These are phyloP conservation scores for Luscinia megarhynchos DNA, from an alignment of 2,797 vertebrate species.

Conservation along the genomic window DNA sequence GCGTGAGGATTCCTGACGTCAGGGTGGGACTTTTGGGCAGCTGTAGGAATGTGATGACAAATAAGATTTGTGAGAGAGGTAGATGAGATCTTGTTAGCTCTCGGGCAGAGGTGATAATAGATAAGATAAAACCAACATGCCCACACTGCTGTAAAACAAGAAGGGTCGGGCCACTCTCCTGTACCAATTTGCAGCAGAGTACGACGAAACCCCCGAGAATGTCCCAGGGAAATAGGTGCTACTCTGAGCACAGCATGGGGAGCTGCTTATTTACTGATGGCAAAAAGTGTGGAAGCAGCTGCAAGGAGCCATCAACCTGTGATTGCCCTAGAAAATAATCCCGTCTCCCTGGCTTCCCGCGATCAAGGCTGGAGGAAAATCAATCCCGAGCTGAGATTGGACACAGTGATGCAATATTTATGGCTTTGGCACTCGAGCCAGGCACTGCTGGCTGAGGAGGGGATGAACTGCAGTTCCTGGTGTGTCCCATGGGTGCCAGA, in stretches of 20 bases:
- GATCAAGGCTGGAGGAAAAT: conserved; percentile 58
- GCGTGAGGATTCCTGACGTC: neutral
- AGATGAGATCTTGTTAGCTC: conserved; percentile 20
- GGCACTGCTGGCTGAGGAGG: neutral
- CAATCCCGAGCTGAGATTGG: conserved; percentile 61
- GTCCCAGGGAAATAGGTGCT: conserved; percentile 6
- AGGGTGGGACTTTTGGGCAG: conserved; percentile 2
- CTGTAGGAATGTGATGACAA: neutral
- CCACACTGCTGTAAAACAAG: neutral
- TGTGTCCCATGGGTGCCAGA: neutral
- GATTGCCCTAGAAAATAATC: conserved; percentile 73
- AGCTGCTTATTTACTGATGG: conserved; percentile 41
- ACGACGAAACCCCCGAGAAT: neutral
- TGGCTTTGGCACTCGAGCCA: neutral
- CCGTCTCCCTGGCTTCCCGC: conserved; percentile 10
- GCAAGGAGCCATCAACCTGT: conserved; percentile 56
- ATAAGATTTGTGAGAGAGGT: neutral
- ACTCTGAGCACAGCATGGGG: neutral
- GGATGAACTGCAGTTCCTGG: neutral
- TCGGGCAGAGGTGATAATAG: conserved; percentile 32
- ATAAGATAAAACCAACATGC: conserved; percentile 45
- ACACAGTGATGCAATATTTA: conserved; percentile 61
- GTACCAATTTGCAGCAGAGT: conserved; percentile 37
- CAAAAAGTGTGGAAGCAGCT: conserved; percentile 60
- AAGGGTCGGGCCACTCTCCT: neutral